Base-by-base conservation (phyloP, 2,888 invertebrate genomes). In the Drosophila anomelani region DNA sequence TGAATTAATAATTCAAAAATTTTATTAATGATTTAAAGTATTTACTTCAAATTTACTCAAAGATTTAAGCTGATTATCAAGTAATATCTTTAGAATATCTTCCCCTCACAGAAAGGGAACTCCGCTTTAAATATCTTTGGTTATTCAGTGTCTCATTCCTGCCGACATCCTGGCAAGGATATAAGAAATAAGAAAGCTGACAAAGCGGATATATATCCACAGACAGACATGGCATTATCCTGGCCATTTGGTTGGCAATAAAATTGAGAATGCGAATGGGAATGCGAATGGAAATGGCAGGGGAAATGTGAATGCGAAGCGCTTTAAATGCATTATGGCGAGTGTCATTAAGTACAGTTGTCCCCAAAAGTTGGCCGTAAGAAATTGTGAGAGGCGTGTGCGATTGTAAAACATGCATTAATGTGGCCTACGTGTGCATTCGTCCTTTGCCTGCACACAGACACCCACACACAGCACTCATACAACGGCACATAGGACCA, bases 361-460 rank as follows among this genome's bases (percentile, higher is more conserved):
- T 56, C 56, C 70, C 64, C 64, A 63, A 64, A 73, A 73, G 66
- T 57, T 64, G 57, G 46, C 56, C 54, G n/a, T 36, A 58, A 73
- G 75, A 64, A 64, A 49, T 53, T 44, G 49, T 46, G 72, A 57
- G 70, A 57, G 76, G 74, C 77, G 63, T 82, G 68, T 73, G 71
- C 79, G 72, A 69, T 76, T 78, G 84, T 77, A 67, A 86, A 78
- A 68, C 85, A 75, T 53, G 77, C 81, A 83, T 86, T 82, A 67
- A 78, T 84, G 79, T 80, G 79, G 70, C 71, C 78, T 73, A 75
- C 77, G 76, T 77, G 69, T 64, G 67, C 70, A 69, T 17, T 46
- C 53, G 53, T 26, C 23, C 51, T 54, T 54, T 59, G 49, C 74
- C 60, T 70, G 57, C 44, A 32, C 62, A 46, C 66, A 64, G 9